phyloP scores from a whole-genome alignment of 2,113 vertebrate genomes.

The Alexandromys fortis region DNA sequence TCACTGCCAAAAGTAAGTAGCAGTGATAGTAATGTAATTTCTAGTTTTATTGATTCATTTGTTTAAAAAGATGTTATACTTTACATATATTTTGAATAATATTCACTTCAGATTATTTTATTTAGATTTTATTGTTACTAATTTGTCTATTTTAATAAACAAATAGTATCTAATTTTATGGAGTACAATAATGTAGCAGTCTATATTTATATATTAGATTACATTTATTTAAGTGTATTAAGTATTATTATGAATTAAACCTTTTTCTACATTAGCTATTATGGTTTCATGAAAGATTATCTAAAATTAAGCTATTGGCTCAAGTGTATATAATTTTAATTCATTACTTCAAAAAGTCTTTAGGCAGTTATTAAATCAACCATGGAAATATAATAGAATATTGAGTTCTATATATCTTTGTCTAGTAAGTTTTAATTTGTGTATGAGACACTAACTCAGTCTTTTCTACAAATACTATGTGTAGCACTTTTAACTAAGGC shows the following conservation, averaged over 20 bases:
- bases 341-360: neutral
- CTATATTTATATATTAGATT: neutral
- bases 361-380: neutral
- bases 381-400: neutral
- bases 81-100: neutral
- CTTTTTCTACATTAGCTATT: neutral
- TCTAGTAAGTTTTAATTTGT: slow-evolving; percentile 21
- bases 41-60: neutral
- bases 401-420: neutral
- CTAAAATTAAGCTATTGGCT: neutral
- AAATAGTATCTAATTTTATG: neutral
- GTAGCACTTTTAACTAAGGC: neutral
- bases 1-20: neutral
- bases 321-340: neutral
- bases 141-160: neutral
- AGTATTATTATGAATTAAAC: neutral
- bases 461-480: neutral
- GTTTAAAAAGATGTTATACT: neutral
- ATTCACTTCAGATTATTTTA: neutral
- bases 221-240: slow-evolving; percentile 11
- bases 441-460: neutral
- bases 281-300: slow-evolving; percentile 2
- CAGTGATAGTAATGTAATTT: neutral
- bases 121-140: neutral
- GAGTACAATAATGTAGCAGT: neutral